phyloP scores from a whole-genome alignment of 1,140 invertebrate genomes.

The Berghia stephanieae region DNA sequence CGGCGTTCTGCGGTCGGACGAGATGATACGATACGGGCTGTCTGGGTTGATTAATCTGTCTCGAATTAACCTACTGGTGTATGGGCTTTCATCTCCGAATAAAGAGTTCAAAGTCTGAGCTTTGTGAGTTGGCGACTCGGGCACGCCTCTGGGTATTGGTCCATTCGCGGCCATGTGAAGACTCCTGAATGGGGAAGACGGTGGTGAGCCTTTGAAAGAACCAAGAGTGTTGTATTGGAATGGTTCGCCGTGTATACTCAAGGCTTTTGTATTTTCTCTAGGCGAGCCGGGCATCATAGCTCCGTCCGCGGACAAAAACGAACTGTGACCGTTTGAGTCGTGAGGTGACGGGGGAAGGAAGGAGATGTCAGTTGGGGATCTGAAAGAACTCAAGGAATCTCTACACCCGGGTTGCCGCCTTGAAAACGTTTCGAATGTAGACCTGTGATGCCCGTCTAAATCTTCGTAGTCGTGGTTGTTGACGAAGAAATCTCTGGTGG shows the following conservation, averaged over 20 bases:
- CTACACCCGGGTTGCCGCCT: slow-evolving; percentile 31
- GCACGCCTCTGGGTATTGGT: neutral
- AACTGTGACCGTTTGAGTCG: slow-evolving; percentile 32
- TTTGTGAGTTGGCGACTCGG: slow-evolving; percentile 36
- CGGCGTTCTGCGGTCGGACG: slow-evolving; percentile 20
- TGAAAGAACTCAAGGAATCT: slow-evolving; percentile 43
- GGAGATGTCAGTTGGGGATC: slow-evolving; percentile 34
- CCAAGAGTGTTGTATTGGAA: slow-evolving; percentile 33
- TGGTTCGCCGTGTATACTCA: slow-evolving; percentile 28
- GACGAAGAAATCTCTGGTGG: slow-evolving; percentile 41
- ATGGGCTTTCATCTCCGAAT: slow-evolving; percentile 27
- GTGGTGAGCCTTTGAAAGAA: slow-evolving; percentile 40
- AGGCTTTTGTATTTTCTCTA: slow-evolving; percentile 36
- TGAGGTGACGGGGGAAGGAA: slow-evolving; percentile 35
- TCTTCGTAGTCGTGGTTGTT: slow-evolving; percentile 53
- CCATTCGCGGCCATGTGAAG: slow-evolving; percentile 30
- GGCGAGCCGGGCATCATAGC: slow-evolving; percentile 41
- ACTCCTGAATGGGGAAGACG: slow-evolving; percentile 37
- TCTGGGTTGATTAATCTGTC: slow-evolving; percentile 34
- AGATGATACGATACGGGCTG: slow-evolving; percentile 33
- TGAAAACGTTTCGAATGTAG: slow-evolving; percentile 34
- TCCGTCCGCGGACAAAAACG: slow-evolving; percentile 38
- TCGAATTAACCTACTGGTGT: slow-evolving; percentile 31
- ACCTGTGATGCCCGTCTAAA: slow-evolving; percentile 37
- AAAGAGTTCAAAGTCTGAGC: slow-evolving; percentile 21